Evolutionary conservation across 2,113 vertebrate species (phyloP).

Genomic region (Elanus axillaris): DNA sequence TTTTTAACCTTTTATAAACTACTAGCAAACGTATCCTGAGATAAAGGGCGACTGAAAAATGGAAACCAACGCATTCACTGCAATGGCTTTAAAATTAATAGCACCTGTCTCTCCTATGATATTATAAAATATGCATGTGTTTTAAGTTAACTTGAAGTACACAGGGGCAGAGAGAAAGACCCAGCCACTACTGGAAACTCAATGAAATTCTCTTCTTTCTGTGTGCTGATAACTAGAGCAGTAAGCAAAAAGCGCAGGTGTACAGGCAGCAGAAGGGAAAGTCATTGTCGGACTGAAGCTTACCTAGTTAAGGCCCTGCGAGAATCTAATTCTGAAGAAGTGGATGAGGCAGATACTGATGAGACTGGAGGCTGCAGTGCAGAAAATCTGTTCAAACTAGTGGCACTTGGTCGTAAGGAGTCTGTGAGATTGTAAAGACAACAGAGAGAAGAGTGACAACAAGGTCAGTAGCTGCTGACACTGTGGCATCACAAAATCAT

Average conservation of each 20-base stretch:
- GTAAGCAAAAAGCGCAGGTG: rapidly evolving
- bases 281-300: rapidly evolving
- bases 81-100: neutral
- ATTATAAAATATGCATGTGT: neutral
- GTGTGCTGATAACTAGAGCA: neutral
- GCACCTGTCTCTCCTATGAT: neutral
- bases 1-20: neutral
- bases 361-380: constrained; percentile 85
- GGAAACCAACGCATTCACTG: neutral
- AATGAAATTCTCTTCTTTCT: neutral
- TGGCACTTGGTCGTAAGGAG: constrained; percentile 81
- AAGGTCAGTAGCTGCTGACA: neutral
- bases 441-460: neutral
- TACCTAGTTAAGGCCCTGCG: constrained; percentile 88
- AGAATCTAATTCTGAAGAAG: constrained; percentile 84
- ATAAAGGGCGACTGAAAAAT: neutral
- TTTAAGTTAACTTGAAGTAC: neutral
- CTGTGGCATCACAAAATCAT: neutral
- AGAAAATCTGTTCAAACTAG: constrained; percentile 92
- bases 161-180: neutral
- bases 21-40: neutral
- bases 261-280: neutral
- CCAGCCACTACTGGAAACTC: neutral
- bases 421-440: constrained; percentile 73
- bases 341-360: constrained; percentile 70